Evolutionary conservation across 2,888 invertebrate species (phyloP).

Genomic region (Limnephilus rhombicus): DNA sequence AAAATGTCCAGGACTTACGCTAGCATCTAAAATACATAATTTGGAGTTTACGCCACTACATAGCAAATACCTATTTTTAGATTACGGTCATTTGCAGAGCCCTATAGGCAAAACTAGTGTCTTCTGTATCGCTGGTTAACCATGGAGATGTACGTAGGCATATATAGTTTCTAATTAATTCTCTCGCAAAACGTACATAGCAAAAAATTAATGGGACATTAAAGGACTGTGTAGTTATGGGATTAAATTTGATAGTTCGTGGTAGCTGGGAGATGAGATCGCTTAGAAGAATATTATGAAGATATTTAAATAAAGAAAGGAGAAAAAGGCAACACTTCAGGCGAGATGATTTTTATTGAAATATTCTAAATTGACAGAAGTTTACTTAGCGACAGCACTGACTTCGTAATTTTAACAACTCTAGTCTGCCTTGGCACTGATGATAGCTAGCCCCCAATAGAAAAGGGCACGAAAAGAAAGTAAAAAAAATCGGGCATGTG

Average conservation of each 20-base stretch:
- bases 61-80: not conserved
- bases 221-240: not conserved
- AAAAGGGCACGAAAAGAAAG: too few species aligned
- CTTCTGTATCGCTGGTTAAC: not conserved
- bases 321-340: not conserved
- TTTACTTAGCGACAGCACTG: too few species aligned
- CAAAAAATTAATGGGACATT: slow-evolving; percentile 1
- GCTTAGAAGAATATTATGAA: not conserved
- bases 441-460: too few species aligned
- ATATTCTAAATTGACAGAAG: too few species aligned
- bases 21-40: too few species aligned
- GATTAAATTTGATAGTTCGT: not conserved
- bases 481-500: too few species aligned
- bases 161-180: not conserved
- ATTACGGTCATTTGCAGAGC: not conserved
- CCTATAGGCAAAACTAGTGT: not conserved
- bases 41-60: too few species aligned
- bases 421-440: too few species aligned
- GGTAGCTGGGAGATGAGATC: not conserved
- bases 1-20: too few species aligned
- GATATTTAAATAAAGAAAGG: not conserved
- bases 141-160: not conserved
- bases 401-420: too few species aligned
- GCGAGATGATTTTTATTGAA: too few species aligned
- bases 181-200: not conserved